Percentiles rank a stretch among this genome's conserved stretches.
Conservation (phyloP, 1,140 invertebrate species). For the Papilio glaucus region DNA sequence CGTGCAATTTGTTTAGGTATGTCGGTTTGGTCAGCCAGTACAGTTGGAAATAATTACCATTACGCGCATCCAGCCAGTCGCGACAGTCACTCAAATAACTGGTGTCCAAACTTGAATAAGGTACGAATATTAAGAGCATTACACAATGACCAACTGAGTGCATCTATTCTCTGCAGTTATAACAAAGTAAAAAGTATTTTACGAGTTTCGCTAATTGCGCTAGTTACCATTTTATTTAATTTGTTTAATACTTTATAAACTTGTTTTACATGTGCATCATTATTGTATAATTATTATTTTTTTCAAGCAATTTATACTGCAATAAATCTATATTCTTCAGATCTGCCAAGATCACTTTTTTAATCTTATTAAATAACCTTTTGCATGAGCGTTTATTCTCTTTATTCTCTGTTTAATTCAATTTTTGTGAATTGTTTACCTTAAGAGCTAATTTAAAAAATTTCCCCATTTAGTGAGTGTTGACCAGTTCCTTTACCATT, state of each 20-base stretch:
- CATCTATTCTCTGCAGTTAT: constrained; percentile 7
- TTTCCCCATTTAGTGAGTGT: constrained; percentile 30
- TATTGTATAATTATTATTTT: background rate
- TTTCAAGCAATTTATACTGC: background rate
- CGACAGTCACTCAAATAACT: constrained; percentile 68
- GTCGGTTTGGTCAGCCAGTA: constrained; percentile 82
- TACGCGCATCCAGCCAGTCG: constrained; percentile 66
- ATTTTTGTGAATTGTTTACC: background rate
- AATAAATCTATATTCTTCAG: background rate
- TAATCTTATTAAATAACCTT: background rate
- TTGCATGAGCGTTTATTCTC: background rate
- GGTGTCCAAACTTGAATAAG: constrained; percentile 77
- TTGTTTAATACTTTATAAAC: background rate
- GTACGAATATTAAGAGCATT: constrained; percentile 55
- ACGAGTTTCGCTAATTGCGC: constrained; percentile 16
- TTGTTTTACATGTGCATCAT: background rate
- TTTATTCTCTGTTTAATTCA: background rate
- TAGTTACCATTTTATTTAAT: constrained; percentile 14
- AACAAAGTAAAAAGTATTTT: constrained; percentile 36
- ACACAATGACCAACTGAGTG: constrained; percentile 28
- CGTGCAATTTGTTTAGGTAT: constrained; percentile 78
- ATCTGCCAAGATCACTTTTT: background rate
- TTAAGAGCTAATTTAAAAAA: constrained; percentile 11
- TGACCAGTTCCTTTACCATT: constrained; percentile 18
- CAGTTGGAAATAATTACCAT: constrained; percentile 76